Evolutionary conservation across 2,797 vertebrate species (phyloP).

Genomic region (Sebastes jordani): DNA sequence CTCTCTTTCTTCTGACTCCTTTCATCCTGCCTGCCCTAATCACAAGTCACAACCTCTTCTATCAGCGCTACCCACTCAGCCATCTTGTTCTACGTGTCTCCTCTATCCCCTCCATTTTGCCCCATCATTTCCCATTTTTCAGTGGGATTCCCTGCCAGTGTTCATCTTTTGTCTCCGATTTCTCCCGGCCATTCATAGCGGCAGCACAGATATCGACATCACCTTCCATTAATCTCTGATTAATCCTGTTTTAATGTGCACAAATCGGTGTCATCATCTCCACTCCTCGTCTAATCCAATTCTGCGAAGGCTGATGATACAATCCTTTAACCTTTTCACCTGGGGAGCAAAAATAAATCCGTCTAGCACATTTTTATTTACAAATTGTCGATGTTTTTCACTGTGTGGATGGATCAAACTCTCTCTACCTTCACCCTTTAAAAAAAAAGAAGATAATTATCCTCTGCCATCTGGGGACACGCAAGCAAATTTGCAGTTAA

Average conservation of each 20-base stretch:
- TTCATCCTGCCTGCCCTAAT: conserved; percentile 63
- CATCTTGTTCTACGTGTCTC: conserved; percentile 54
- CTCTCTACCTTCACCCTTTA: not conserved
- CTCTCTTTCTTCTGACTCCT: conserved; percentile 60
- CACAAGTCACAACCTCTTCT: conserved; percentile 67
- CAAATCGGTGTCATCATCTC: not conserved
- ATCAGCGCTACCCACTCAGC: conserved; percentile 43
- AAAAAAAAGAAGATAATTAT: not conserved
- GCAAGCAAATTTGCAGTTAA: conserved; percentile 9
- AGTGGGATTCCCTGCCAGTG: not conserved
- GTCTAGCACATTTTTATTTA: not conserved
- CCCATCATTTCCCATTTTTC: conserved; percentile 13
- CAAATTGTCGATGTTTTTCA: not conserved
- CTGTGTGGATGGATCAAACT: not conserved
- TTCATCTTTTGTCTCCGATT: not conserved
- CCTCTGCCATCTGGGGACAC: not conserved
- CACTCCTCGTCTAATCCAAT: not conserved
- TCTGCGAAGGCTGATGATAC: not conserved
- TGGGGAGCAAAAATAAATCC: not conserved
- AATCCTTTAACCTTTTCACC: not conserved
- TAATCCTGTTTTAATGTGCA: conserved; percentile 1
- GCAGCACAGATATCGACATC: not conserved
- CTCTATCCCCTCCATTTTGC: conserved; percentile 55
- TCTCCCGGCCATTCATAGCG: not conserved
- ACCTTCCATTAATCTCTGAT: not conserved